phyloP scores from a whole-genome alignment of 2,797 vertebrate species.

The Octomys mimax region DNA sequence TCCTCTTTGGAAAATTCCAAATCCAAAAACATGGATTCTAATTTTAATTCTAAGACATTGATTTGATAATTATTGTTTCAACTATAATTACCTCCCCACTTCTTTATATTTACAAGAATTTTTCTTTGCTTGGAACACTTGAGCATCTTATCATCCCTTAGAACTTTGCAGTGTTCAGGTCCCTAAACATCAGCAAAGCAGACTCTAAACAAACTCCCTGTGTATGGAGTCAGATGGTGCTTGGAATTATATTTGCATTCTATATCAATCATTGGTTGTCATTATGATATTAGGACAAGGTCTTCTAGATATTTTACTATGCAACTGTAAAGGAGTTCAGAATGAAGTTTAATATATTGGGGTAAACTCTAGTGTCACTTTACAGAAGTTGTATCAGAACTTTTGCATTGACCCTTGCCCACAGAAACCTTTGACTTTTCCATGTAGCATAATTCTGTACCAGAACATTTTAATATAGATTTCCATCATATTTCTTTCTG shows the following conservation, averaged over 20 bases:
- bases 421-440: conserved; percentile 49
- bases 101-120: neutral
- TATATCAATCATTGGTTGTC: neutral
- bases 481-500: conserved; percentile 22
- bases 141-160: neutral
- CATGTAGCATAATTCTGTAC: neutral
- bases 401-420: neutral
- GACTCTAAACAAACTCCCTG: neutral
- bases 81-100: neutral
- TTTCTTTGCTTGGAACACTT: neutral
- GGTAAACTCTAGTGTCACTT: neutral
- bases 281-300: neutral
- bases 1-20: neutral
- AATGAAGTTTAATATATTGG: neutral
- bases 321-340: neutral
- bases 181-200: neutral
- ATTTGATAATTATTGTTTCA: neutral
- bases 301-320: neutral
- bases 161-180: neutral
- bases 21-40: neutral
- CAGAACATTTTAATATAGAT: neutral
- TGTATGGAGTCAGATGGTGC: neutral
- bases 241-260: too few relatives aligned
- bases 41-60: neutral
- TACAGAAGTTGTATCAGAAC: neutral